These are phyloP conservation scores for Aradophagus sp. DNA, from an alignment of 1,140 invertebrate genomes.

Conservation along the genomic window DNA sequence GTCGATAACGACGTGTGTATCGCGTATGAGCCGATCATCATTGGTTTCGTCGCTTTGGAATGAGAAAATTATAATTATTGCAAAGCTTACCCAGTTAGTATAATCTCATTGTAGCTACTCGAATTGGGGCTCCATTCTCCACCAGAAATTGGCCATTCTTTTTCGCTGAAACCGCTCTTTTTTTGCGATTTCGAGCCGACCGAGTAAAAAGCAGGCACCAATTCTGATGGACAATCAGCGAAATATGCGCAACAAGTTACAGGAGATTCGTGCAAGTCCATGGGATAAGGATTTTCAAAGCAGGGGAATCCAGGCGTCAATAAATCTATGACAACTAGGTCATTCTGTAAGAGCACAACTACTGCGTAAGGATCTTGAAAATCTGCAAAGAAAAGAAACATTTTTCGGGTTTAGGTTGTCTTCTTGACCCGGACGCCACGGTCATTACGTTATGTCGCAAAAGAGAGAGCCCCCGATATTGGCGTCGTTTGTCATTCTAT, in stretches of 20 bases:
- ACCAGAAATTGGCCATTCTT: slow-evolving; percentile 95
- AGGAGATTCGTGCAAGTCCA: slow-evolving; percentile 98
- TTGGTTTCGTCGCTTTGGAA: too few species aligned
- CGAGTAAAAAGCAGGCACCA: slow-evolving; percentile 95
- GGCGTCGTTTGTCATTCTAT: too few species aligned
- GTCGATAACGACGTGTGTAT: too few species aligned
- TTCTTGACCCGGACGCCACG: slow-evolving; percentile 9
- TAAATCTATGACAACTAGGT: slow-evolving; percentile 98
- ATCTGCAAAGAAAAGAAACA: slow-evolving; percentile 79
- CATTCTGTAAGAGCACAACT: slow-evolving; percentile 97
- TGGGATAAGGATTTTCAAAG: slow-evolving; percentile 99
- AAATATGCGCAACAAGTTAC: slow-evolving; percentile 97
- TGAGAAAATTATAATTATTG: slow-evolving; percentile 35
- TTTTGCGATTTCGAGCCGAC: slow-evolving; percentile 86
- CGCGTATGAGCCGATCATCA: too few species aligned
- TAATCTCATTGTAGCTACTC: slow-evolving; percentile 97
- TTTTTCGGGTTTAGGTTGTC: slow-evolving; percentile 38
- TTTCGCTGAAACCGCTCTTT: slow-evolving; percentile 92
- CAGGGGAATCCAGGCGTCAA: slow-evolving; percentile 96
- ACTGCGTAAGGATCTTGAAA: slow-evolving; percentile 98
- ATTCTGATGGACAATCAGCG: slow-evolving; percentile 96
- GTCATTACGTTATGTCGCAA: background rate
- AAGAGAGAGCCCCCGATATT: too few species aligned
- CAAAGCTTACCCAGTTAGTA: slow-evolving; percentile 89
- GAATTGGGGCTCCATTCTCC: slow-evolving; percentile 96